Base-by-base conservation (phyloP, 2,113 vertebrate genomes). In the Corapipo altera region DNA sequence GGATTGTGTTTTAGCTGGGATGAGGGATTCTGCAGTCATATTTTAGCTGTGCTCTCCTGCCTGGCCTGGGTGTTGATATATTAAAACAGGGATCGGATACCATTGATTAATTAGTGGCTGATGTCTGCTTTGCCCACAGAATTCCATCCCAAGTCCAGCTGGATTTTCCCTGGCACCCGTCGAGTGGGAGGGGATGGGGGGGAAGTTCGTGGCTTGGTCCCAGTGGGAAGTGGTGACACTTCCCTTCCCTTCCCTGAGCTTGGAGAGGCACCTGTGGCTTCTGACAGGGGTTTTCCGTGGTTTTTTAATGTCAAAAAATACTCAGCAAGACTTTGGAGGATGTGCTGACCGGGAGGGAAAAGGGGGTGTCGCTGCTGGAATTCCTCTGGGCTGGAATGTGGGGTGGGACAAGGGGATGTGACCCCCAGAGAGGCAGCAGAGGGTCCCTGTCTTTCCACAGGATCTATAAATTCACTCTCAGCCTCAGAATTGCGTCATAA, bases 11-110 rank as follows among this genome's bases (percentile, higher is more conserved):
- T 17, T 8, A 19, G 35, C 15, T 26, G 59, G 58, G 24, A 39
- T 39, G 18, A 16, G 35, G 59, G 8, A 39, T 27, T 37, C n/a
- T 61, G 23, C 16, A 27, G 8, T 5, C 1, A 0, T 6, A 2
- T 35, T 43, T 32, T 15, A 55, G 35, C 61, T 28, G 32, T 8
- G 3, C 37, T 44, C 33, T 54, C 28, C 43, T 9, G 9, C 30
- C 54, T 59, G 27, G 55, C 55, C 19, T 30, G 72, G 70, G 9
- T 6, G 33, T 32, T 54, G 28, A 13, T 26, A 5, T 8, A 22
- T 48, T 24, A 26, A 67, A 67, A 12, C 3, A 35, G 62, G 48
- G 43, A 22, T 22, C 21, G 48, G 22, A 18, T 15, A 11, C 37
- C 10, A 6, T 26, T n/a, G 32, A 8, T 28, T 54, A 43, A 41